Percentiles rank a stretch among this genome's conserved stretches.
phyloP scores from a whole-genome alignment of 53 echinoderm and acorn worm species.

The Zoroaster sp. region DNA sequence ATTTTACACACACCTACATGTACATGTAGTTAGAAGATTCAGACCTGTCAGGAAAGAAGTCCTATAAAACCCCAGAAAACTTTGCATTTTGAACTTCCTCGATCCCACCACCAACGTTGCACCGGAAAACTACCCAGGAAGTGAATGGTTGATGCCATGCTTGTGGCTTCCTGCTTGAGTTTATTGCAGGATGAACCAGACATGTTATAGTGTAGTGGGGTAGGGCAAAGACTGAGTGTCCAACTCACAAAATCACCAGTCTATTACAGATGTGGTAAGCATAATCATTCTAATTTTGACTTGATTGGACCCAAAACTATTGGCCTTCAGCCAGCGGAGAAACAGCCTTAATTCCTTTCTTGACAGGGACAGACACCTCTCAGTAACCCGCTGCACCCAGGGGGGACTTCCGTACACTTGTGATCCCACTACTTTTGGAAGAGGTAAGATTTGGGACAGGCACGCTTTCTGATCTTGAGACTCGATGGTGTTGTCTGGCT shows the following conservation, averaged over 20 bases:
- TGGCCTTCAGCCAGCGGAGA: background rate
- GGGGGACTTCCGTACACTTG: too few relatives aligned
- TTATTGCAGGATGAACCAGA: background rate
- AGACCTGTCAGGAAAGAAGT: too few relatives aligned
- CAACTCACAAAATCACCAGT: too few relatives aligned
- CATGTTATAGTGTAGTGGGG: background rate
- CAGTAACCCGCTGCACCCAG: too few relatives aligned
- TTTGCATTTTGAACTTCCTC: background rate
- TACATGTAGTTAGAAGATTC: too few relatives aligned
- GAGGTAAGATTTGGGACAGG: background rate
- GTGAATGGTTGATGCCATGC: constrained; percentile 50
- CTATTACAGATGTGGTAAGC: too few relatives aligned
- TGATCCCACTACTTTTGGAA: background rate
- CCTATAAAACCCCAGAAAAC: background rate
- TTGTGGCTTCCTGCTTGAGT: constrained; percentile 10
- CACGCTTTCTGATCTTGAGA: background rate
- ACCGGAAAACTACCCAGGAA: constrained; percentile 37
- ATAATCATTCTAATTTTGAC: background rate
- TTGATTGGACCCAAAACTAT: background rate
- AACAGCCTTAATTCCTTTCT: background rate
- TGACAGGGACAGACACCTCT: background rate
- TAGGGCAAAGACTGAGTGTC: background rate
- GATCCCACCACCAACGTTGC: background rate
- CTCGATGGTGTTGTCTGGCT: background rate
- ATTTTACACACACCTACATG: too few relatives aligned